Conservation (phyloP, 2,888 invertebrate species). For the Phorcus lineatus region DNA sequence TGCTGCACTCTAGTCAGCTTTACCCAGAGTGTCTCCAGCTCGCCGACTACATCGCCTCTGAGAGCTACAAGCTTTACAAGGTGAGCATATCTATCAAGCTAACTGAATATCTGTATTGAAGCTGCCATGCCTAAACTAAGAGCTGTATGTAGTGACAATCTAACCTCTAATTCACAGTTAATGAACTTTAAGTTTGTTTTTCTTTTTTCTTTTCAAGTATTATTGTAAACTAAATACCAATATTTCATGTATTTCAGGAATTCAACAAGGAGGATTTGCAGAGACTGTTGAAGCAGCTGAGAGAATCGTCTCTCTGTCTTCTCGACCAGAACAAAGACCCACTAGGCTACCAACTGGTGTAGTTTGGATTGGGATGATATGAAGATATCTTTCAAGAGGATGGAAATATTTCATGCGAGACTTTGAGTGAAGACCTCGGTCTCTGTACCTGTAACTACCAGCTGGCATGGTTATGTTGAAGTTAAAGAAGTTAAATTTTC, state of each 20-base stretch:
- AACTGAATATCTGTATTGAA: neutral
- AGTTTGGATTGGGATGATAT: neutral
- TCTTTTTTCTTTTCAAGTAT: neutral
- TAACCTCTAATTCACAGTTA: too few species aligned
- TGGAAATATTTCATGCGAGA: too few species aligned
- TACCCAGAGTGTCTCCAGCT: slow-evolving; percentile 87
- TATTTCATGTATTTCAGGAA: slow-evolving; percentile 63
- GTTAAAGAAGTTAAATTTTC: too few species aligned
- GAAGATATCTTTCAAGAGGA: too few species aligned
- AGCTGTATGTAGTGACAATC: too few species aligned
- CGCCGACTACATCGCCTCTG: slow-evolving; percentile 87
- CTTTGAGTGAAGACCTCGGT: too few species aligned
- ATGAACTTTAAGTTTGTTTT: neutral
- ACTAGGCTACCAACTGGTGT: slow-evolving; percentile 80
- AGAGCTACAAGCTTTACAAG: slow-evolving; percentile 84
- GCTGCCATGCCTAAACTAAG: neutral
- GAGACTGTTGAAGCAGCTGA: slow-evolving; percentile 85
- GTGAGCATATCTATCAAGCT: neutral
- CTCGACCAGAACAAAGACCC: slow-evolving; percentile 88
- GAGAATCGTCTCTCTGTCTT: slow-evolving; percentile 85
- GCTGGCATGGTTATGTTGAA: too few species aligned
- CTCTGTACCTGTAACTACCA: too few species aligned
- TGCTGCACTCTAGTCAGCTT: slow-evolving; percentile 85
- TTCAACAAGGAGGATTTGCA: slow-evolving; percentile 83
- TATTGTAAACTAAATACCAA: neutral